Evolutionary conservation across 2,888 invertebrate genomes (phyloP).

Genomic region (Agrenia bidenticulata): DNA sequence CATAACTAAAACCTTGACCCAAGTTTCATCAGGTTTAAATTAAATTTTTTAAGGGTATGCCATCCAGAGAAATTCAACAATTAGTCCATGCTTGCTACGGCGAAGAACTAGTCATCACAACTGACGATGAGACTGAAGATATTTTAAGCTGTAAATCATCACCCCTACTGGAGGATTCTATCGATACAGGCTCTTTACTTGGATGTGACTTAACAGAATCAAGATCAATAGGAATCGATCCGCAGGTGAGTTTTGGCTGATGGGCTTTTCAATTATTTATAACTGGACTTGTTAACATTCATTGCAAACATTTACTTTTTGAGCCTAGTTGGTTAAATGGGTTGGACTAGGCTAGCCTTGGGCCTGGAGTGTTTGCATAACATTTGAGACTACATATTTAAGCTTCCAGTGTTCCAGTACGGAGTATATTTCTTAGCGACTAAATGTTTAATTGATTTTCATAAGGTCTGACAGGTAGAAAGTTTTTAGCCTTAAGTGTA

Average conservation of each 20-base stretch:
- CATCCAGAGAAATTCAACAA: constrained; percentile 76
- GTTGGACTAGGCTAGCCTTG: no score
- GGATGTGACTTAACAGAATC: constrained; percentile 1
- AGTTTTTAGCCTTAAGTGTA: no score
- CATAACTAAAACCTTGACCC: no score
- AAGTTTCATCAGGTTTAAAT: background rate
- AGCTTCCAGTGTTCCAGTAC: no score
- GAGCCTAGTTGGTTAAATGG: no score
- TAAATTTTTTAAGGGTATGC: constrained; percentile 1
- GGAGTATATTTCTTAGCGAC: no score
- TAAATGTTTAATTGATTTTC: no score
- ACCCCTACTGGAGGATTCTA: background rate
- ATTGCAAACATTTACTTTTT: background rate
- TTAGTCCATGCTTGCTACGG: constrained; percentile 93
- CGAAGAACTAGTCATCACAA: constrained; percentile 86
- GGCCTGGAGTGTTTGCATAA: no score
- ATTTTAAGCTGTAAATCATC: constrained; percentile 28
- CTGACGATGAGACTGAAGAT: constrained; percentile 77
- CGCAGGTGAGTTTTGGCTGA: constrained; percentile 36
- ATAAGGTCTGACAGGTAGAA: no score
- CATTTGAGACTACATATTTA: no score
- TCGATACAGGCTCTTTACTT: background rate
- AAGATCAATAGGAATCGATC: constrained; percentile 37
- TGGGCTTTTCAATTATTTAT: background rate
- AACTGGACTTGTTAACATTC: background rate